These are phyloP conservation scores for Hippocampus zosterae DNA, from an alignment of 2,113 vertebrate genomes.

Conservation along the genomic window DNA sequence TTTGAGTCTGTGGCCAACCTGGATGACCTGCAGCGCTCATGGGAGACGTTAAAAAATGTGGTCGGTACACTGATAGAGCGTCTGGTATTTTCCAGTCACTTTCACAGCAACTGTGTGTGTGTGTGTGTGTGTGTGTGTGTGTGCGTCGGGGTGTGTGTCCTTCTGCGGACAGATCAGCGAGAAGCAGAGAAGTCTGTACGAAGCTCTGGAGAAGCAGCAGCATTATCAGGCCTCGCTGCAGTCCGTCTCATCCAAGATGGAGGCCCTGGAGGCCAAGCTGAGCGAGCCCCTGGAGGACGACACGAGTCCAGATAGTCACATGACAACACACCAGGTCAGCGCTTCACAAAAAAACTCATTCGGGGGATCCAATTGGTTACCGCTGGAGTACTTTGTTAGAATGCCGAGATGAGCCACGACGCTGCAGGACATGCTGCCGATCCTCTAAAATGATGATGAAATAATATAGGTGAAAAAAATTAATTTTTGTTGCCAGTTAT, in stretches of 20 bases:
- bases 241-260: slow-evolving; percentile 94
- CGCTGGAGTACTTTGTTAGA: no score
- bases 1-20: slow-evolving; percentile 83
- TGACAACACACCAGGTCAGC: slow-evolving; percentile 86
- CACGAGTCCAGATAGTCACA: slow-evolving; percentile 85
- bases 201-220: slow-evolving; percentile 92
- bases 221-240: slow-evolving; percentile 91
- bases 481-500: no score
- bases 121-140: no score
- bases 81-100: neutral
- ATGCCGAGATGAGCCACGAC: no score
- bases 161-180: slow-evolving; percentile 83
- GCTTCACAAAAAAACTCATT: neutral
- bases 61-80: slow-evolving; percentile 62
- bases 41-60: slow-evolving; percentile 98
- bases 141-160: neutral
- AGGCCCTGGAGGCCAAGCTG: slow-evolving; percentile 81
- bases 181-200: slow-evolving; percentile 92
- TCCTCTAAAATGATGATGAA: no score
- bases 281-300: slow-evolving; percentile 76
- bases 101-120: neutral
- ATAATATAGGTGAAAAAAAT: no score
- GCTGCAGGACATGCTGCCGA: no score
- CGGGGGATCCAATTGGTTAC: no score
- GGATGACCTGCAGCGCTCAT: slow-evolving; percentile 92